Base-by-base conservation (phyloP, 2,113 vertebrate species). In the Columbina picui region DNA sequence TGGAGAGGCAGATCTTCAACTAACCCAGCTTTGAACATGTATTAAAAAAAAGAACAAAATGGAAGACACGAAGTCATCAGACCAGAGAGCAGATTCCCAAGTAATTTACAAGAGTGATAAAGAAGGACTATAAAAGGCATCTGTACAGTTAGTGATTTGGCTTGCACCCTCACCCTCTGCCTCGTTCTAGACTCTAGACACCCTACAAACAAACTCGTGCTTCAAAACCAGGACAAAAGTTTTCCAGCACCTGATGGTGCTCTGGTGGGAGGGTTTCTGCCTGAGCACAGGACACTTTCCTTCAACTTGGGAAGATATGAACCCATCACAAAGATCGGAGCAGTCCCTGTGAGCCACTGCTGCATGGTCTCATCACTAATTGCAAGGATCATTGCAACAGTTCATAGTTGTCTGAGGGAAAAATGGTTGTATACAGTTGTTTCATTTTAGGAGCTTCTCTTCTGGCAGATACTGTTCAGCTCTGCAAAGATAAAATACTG, bases 141-240 rank as follows among this genome's bases (percentile, higher is more conserved):
- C 18, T 4, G 0, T 39, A 7, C 0, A 1, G 12, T 36, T 64
- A 13, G 3, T 4, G 4, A 34, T 14, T 38, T 21, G 1, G 0
- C 27, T 76, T 47, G 43, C 32, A 25, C 32, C 21, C 22, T 68
- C 12, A 12, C n/a, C 29, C 27, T 76, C 32, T 1, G 0, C 9
- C 50, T 87, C 52, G n/a, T 79, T 53, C 65, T n/a, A n/a, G 43
- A 14, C 22, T 73, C 29, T 49, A 78, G 52, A 64, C 22, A 59
- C 12, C 16, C 5, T 39, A 2, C 8, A 63, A 50, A 73, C 23
- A 87, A 80, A 88, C 14, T 57, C 12, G 19, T 27, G 7, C 41
- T 79, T 85, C 14, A 73, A 94, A 88, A 27, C 2, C 26, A 77
- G 36, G 32, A 52, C 20, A 70, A 57, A 80, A 76, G 5, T 4